Evolutionary conservation across 2,888 invertebrate genomes (phyloP).

Genomic region (Amphipoea lucens): DNA sequence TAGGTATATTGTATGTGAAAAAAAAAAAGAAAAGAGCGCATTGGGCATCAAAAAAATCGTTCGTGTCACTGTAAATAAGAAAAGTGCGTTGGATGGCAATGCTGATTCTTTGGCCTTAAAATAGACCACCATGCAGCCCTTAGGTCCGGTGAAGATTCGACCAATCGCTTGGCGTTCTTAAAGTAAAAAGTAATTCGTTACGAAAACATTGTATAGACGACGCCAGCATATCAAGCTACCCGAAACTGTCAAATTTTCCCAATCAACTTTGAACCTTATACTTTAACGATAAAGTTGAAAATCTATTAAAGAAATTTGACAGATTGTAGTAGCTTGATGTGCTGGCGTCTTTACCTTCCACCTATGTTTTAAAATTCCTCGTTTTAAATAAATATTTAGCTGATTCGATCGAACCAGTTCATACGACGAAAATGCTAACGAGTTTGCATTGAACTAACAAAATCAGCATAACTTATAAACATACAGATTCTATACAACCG

Average conservation of each 20-base stretch:
- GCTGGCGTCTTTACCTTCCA: no score
- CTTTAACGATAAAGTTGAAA: no score
- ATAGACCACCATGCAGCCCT: not conserved
- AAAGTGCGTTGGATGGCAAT: not conserved
- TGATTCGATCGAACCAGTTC: not conserved
- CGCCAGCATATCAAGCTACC: no score
- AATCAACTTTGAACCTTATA: no score
- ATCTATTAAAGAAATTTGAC: no score
- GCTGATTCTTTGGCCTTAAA: not conserved
- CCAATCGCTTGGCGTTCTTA: not conserved
- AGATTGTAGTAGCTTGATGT: no score
- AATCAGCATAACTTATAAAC: conserved; percentile 32
- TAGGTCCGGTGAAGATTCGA: not conserved
- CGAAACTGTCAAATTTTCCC: no score
- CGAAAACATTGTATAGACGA: no score
- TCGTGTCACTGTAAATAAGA: fast-evolving
- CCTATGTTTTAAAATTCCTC: not conserved
- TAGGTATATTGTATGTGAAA: not conserved
- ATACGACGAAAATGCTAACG: not conserved
- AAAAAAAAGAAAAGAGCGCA: not conserved
- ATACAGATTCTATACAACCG: conserved; percentile 29
- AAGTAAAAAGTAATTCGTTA: not conserved
- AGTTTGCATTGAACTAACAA: conserved; percentile 10
- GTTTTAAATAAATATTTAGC: not conserved
- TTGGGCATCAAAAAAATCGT: not conserved